Base-by-base conservation (phyloP, 2,797 vertebrate species). In the Silurus aristotelis region DNA sequence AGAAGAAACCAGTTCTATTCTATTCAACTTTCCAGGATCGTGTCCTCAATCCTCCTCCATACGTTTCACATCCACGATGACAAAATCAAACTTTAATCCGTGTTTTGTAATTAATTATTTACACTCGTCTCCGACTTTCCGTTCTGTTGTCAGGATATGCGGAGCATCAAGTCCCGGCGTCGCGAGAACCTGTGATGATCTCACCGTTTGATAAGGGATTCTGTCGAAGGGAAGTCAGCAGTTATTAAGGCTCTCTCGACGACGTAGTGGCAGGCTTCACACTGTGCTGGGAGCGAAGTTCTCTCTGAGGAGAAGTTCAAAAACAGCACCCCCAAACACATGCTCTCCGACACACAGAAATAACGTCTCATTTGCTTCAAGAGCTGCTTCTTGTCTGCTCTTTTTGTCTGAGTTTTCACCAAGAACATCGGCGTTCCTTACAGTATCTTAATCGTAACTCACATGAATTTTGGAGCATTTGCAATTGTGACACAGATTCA, bases 71-170 rank as follows among this genome's bases (percentile, higher is more conserved):
- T 14, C 66, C 5, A 9, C 1, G 52, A 70, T 70, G 27, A 71
- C 61, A n/a, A 72, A 67, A 61, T 83, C 19, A 2, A 83, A 72
- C 68, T 83, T 83, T 72, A 71, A 72, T 72, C 67, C 22, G 1
- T 72, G 81, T 72, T 72, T 72, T 83, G 68, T 61, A 71, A 48
- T 83, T 58, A 83, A 83, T 72, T 83, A 83, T 72, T 83, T 46
- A 83, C 81, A 83, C 56, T 31, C 25, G 81, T 72, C 55, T 70
- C 64, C 27, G 9, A 22, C 17, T 22, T 56, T 15, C 4, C 0
- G 66, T 13, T 38, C 52, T 38, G 67, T 58, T 70, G 66, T 71
- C 80, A 71, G 55, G 13, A 38, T 43, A 43, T 56, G 25, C 68
- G 80, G 64, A 61, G 20, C 20, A 8, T 20, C 6, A n/a, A 67